These are phyloP conservation scores for Sigmodon hispidus DNA, from an alignment of 2,113 vertebrate species.

Conservation along the genomic window DNA sequence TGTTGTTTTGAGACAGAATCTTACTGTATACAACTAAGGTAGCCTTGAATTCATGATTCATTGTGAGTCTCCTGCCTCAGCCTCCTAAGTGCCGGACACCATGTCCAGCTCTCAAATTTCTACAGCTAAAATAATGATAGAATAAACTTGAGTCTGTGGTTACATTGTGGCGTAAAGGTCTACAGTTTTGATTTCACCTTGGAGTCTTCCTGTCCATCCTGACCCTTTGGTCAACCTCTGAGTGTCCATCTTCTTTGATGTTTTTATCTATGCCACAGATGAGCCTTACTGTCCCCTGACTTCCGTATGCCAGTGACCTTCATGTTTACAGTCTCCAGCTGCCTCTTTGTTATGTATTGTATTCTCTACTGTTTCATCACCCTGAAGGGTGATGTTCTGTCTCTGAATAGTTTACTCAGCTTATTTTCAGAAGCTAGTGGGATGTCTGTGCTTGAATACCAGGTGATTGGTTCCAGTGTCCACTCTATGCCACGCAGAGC, in stretches of 20 bases:
- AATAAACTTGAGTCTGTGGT: neutral
- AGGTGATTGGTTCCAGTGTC: neutral
- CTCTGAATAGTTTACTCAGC: neutral
- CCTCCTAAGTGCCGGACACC: neutral
- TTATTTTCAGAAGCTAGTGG: neutral
- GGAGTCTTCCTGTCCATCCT: neutral
- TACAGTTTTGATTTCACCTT: neutral
- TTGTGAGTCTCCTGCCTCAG: neutral
- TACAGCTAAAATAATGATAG: neutral
- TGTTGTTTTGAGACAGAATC: neutral
- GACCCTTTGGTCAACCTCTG: neutral
- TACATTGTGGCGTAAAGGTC: neutral
- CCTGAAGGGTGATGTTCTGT: neutral
- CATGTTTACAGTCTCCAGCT: neutral
- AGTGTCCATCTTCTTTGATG: neutral
- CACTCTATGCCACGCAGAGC: neutral
- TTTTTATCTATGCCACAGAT: neutral
- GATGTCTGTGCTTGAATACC: neutral
- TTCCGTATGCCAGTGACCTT: neutral
- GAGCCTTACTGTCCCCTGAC: neutral
- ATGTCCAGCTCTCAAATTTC: neutral
- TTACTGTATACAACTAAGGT: neutral
- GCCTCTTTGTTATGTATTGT: neutral
- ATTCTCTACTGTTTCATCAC: neutral
- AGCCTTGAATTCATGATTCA: neutral